These are phyloP conservation scores for Gisinianus flammeolus DNA, from an alignment of 2,888 invertebrate species.

Conservation along the genomic window DNA sequence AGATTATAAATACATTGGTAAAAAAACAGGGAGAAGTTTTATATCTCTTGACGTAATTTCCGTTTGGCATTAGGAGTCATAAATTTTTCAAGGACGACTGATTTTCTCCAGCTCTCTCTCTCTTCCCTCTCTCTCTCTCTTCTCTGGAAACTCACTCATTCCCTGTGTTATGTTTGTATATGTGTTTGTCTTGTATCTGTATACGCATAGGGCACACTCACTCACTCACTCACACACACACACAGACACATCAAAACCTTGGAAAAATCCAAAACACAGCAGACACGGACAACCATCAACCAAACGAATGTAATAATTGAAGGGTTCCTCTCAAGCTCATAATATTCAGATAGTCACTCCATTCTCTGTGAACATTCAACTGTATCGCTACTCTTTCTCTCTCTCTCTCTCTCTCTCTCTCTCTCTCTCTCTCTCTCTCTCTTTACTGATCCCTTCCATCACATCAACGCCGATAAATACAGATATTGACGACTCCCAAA, in stretches of 20 bases:
- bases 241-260: neutral
- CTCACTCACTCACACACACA: neutral
- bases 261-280: constrained; percentile 5
- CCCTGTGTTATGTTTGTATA: neutral
- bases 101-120: constrained; percentile 59
- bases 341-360: constrained; percentile 16
- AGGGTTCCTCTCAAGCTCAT: constrained; percentile 32
- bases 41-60: constrained; percentile 59
- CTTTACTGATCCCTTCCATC: constrained; percentile 19
- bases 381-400: constrained; percentile 14
- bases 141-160: constrained; percentile 42
- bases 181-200: no score
- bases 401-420: constrained; percentile 20
- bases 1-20: constrained; percentile 52
- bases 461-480: constrained; percentile 38
- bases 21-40: constrained; percentile 53
- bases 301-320: constrained; percentile 36
- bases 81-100: constrained; percentile 59
- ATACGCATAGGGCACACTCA: constrained; percentile 16
- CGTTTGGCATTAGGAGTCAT: constrained; percentile 59
- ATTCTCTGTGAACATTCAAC: constrained; percentile 21
- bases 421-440: constrained; percentile 9
- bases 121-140: neutral
- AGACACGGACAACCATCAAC: constrained; percentile 28
- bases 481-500: constrained; percentile 40